A percentile compares a stretch with the other conserved stretches of the same genome.
Evolutionary conservation across 2,797 vertebrate genomes (phyloP).

Genomic region (Morus bassanus): DNA sequence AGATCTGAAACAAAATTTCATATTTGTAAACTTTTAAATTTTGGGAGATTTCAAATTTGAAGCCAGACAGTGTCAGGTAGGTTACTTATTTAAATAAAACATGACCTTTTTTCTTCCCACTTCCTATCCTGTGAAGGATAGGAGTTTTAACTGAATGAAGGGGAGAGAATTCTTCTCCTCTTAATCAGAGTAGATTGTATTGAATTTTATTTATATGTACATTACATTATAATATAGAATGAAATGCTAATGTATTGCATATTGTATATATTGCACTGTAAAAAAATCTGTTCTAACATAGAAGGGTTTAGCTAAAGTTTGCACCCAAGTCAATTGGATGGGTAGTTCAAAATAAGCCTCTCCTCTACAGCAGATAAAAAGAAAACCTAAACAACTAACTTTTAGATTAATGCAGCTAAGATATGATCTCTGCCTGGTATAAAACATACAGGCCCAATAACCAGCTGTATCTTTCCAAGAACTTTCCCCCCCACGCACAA

Average conservation of each 20-base stretch:
- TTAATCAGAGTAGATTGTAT: neutral
- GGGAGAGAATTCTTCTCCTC: neutral
- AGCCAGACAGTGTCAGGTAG: neutral
- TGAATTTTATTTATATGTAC: neutral
- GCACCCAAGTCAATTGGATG: neutral
- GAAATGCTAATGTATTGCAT: too few relatives aligned
- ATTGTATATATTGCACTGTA: neutral
- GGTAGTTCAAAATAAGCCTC: neutral
- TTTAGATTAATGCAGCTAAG: neutral
- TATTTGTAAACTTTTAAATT: neutral
- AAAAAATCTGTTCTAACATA: neutral
- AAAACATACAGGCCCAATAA: neutral
- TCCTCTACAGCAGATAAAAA: neutral
- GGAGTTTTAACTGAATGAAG: neutral
- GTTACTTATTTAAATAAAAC: neutral
- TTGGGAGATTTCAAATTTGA: neutral
- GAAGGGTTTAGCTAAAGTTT: neutral
- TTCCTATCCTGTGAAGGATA: neutral
- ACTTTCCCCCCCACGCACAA: accelerated
- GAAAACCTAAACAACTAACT: neutral
- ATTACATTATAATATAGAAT: neutral
- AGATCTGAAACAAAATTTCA: neutral
- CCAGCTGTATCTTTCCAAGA: neutral
- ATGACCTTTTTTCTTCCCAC: neutral
- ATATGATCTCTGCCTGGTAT: neutral